Conservation (phyloP, 1,140 invertebrate genomes). For the Drosophila varians region DNA sequence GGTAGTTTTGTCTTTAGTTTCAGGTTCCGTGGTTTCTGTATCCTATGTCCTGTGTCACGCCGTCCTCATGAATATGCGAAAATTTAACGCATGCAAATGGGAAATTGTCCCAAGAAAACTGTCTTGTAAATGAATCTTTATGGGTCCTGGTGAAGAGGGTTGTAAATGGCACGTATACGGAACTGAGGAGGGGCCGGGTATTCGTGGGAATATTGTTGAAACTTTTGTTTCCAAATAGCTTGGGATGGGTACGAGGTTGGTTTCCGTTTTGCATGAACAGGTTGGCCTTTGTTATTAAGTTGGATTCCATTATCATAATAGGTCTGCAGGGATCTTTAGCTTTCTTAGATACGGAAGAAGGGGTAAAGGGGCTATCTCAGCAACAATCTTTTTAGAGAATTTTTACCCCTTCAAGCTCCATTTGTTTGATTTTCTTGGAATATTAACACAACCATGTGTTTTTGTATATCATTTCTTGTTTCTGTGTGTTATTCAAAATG, state of each 20-base stretch:
- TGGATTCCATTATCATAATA: slow-evolving; percentile 51
- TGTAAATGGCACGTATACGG: slow-evolving; percentile 11
- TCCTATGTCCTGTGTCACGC: slow-evolving; percentile 15
- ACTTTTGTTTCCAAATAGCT: slow-evolving; percentile 39
- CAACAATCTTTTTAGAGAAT: slow-evolving; percentile 32
- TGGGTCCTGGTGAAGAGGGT: slow-evolving; percentile 36
- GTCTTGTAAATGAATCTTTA: slow-evolving; percentile 64
- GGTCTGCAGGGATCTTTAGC: slow-evolving; percentile 27
- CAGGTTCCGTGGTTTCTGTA: slow-evolving; percentile 16
- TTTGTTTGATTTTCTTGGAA: slow-evolving; percentile 50
- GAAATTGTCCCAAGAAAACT: slow-evolving; percentile 50
- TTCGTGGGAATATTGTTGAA: slow-evolving; percentile 56
- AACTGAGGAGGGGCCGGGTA: background rate
- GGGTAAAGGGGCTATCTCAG: slow-evolving; percentile 13
- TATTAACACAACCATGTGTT: slow-evolving; percentile 37
- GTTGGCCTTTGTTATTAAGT: slow-evolving; percentile 53
- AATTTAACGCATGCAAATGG: slow-evolving; percentile 75
- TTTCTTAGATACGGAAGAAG: background rate
- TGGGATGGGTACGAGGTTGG: slow-evolving; percentile 20
- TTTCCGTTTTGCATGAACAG: slow-evolving; percentile 56
- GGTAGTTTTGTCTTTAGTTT: slow-evolving; percentile 58
- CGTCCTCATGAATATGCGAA: slow-evolving; percentile 47
- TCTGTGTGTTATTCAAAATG: background rate
- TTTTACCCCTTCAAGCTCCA: slow-evolving; percentile 31
- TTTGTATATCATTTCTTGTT: slow-evolving; percentile 19